A percentile compares a stretch with the other conserved stretches of the same genome.
Conservation (phyloP, 2,113 vertebrate species). For the Egretta garzetta region DNA sequence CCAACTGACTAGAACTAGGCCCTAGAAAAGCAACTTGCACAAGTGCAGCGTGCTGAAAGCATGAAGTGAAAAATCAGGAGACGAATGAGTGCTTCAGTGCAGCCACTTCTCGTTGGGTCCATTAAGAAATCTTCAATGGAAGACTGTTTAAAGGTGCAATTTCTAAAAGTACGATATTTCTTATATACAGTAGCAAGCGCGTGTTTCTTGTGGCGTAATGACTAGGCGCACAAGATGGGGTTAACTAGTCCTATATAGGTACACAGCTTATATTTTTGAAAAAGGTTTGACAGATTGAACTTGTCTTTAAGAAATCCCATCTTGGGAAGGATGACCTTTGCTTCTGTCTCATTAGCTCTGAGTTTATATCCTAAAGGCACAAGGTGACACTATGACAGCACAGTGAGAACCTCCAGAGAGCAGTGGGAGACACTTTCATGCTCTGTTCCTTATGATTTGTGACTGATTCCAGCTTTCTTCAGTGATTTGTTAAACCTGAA, state of each 20-base stretch:
- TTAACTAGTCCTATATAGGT: neutral
- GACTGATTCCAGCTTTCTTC: neutral
- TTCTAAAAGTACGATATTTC: neutral
- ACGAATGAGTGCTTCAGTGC: neutral
- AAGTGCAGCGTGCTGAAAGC: neutral
- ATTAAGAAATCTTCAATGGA: neutral
- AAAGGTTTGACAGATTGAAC: neutral
- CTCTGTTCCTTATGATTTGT: neutral
- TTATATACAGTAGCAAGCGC: neutral
- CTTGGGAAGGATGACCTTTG: neutral
- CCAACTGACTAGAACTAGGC: neutral
- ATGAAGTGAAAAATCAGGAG: neutral
- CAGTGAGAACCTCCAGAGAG: neutral
- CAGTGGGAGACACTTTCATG: neutral
- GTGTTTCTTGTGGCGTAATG: rapidly evolving
- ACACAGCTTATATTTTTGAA: neutral
- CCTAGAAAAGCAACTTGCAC: neutral
- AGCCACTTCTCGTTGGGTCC: neutral
- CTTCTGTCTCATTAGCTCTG: neutral
- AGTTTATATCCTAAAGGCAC: neutral
- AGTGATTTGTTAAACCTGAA: neutral
- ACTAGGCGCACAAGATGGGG: neutral
- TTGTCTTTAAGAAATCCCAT: neutral
- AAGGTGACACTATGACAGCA: neutral
- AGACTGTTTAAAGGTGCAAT: neutral